These are phyloP conservation scores for Peromyscus melanophrys DNA, from an alignment of 2,797 vertebrate genomes.

Conservation along the genomic window DNA sequence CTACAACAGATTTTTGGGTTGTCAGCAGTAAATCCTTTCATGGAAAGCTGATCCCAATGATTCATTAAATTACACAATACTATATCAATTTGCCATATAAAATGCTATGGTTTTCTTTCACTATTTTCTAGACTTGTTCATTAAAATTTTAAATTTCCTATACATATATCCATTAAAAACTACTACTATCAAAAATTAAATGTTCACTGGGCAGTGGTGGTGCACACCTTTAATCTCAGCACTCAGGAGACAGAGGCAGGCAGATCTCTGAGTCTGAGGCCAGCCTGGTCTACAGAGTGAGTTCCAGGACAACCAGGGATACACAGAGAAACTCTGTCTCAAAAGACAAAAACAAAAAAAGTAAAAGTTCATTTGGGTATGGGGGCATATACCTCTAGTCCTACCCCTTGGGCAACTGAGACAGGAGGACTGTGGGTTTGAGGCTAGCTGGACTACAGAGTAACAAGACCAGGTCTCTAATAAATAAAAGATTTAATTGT, in stretches of 20 bases:
- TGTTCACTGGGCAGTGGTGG: not conserved
- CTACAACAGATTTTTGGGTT: constrained; percentile 22
- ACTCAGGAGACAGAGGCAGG: not conserved
- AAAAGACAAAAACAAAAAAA: not conserved
- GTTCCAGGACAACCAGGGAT: not conserved
- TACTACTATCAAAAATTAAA: not conserved
- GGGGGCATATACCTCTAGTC: not conserved
- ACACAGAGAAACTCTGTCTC: not conserved
- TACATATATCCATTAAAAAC: not conserved
- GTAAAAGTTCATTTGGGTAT: not conserved
- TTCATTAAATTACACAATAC: constrained; percentile 37
- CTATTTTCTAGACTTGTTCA: not conserved
- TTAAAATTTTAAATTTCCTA: constrained; percentile 56
- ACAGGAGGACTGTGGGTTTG: not conserved
- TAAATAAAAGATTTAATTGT: not conserved
- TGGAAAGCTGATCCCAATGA: constrained; percentile 53
- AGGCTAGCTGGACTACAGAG: not conserved
- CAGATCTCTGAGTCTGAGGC: not conserved
- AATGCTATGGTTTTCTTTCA: constrained; percentile 43
- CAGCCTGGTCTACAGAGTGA: not conserved
- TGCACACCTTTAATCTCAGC: not conserved
- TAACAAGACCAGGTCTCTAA: not conserved
- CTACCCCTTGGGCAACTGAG: not conserved
- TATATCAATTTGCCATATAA: constrained; percentile 54
- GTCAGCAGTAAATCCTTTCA: constrained; percentile 25